phyloP scores from a whole-genome alignment of 1,140 invertebrate species.

The Spodoptera litura region DNA sequence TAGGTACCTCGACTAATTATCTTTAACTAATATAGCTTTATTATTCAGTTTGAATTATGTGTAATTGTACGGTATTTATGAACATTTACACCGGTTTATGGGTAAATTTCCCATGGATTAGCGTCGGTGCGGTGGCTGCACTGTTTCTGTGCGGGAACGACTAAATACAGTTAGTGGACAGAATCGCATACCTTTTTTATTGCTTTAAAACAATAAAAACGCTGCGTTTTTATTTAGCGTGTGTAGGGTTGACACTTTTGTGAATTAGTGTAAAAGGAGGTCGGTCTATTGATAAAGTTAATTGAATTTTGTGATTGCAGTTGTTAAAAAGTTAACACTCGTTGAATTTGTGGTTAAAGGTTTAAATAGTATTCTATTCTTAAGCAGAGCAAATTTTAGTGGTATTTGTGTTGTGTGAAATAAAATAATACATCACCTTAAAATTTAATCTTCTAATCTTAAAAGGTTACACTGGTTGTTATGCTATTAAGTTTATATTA shows the following conservation, averaged over 20 bases:
- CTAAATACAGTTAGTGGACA: constrained; percentile 53
- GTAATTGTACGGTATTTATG: constrained; percentile 41
- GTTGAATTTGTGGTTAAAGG: too few relatives aligned
- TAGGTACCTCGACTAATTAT: constrained; percentile 13
- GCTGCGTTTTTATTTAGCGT: not conserved
- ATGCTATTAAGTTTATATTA: too few relatives aligned
- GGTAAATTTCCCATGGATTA: constrained; percentile 51
- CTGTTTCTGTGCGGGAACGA: constrained; percentile 52
- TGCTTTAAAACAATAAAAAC: constrained; percentile 29
- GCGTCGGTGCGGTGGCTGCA: constrained; percentile 23
- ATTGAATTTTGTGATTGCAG: too few relatives aligned
- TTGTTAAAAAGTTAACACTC: too few relatives aligned
- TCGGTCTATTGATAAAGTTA: too few relatives aligned
- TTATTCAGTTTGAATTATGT: constrained; percentile 34
- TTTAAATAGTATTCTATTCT: too few relatives aligned
- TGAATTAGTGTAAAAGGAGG: not conserved
- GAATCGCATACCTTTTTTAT: constrained; percentile 43
- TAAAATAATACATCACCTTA: too few relatives aligned
- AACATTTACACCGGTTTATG: constrained; percentile 41
- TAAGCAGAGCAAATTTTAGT: too few relatives aligned
- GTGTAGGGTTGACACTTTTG: constrained; percentile 5
- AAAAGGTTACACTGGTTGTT: too few relatives aligned
- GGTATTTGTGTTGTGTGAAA: too few relatives aligned
- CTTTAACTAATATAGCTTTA: constrained; percentile 11
- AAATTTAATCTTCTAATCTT: too few relatives aligned